Evolutionary conservation across 2,888 invertebrate species (phyloP).

Genomic region (Ennomos quercinarius): DNA sequence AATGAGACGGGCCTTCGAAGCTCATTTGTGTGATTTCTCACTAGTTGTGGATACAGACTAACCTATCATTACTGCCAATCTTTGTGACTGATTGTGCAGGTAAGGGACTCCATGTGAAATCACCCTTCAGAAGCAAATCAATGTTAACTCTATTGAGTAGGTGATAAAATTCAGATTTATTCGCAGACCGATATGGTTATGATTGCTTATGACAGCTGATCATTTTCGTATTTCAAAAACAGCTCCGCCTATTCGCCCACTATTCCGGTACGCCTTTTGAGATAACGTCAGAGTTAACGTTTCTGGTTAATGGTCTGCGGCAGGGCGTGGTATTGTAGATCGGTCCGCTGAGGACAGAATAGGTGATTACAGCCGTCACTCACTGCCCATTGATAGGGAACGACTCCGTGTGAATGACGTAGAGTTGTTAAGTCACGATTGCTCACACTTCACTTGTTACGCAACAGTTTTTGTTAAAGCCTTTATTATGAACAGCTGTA

Average conservation of each 20-base stretch:
- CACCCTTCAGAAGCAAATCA: conserved; percentile 29
- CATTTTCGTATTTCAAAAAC: conserved; percentile 54
- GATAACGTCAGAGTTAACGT: conserved; percentile 15
- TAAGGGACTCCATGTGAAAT: conserved; percentile 46
- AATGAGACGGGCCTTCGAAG: background rate
- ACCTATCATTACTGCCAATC: conserved; percentile 69
- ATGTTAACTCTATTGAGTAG: conserved; percentile 26
- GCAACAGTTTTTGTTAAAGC: conserved; percentile 5
- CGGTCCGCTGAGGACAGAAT: conserved; percentile 6
- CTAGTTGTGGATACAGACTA: conserved; percentile 30
- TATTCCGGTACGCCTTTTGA: conserved; percentile 25
- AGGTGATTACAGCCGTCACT: conserved; percentile 14
- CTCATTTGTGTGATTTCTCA: conserved; percentile 45
- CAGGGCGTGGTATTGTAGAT: conserved; percentile 6
- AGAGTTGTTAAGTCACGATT: conserved; percentile 10
- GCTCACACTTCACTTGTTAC: conserved; percentile 2
- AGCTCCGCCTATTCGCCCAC: conserved; percentile 36
- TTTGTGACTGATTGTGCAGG: conserved; percentile 47
- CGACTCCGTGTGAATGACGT: conserved; percentile 11
- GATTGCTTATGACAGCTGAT: conserved; percentile 52
- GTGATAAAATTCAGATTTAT: conserved; percentile 13
- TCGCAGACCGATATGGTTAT: conserved; percentile 40
- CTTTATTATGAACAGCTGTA: background rate
- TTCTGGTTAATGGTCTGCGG: conserved; percentile 1
- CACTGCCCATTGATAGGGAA: conserved; percentile 4